These are phyloP conservation scores for Pseudomyrmex flavicornis DNA, from an alignment of 1,140 invertebrate species.

Conservation along the genomic window DNA sequence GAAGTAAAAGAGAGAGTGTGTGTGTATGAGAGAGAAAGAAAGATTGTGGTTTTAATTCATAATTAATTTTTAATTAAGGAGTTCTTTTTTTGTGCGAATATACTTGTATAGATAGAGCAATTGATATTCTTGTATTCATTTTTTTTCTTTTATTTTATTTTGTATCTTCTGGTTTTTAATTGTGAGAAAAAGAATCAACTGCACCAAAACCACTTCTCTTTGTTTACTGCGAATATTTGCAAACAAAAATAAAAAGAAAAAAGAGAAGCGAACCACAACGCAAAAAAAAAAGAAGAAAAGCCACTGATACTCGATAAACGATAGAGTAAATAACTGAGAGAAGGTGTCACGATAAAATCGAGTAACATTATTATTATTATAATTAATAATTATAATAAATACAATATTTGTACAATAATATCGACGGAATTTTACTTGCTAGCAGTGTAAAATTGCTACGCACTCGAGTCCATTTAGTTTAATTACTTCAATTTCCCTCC, in stretches of 20 bases:
- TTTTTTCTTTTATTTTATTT: slow-evolving; percentile 5
- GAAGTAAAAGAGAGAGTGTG: too few species aligned
- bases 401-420: slow-evolving; percentile 85
- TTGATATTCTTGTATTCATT: slow-evolving; percentile 47
- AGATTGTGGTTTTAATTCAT: slow-evolving; percentile 68
- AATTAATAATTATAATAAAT: slow-evolving; percentile 85
- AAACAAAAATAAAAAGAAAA: slow-evolving; percentile 66
- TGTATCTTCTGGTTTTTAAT: slow-evolving; percentile 32
- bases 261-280: slow-evolving; percentile 71
- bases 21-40: slow-evolving; percentile 31
- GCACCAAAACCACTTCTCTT: slow-evolving; percentile 57
- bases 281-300: slow-evolving; percentile 66
- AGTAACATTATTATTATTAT: slow-evolving; percentile 84
- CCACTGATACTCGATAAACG: slow-evolving; percentile 17
- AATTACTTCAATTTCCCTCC: slow-evolving; percentile 61
- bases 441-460: slow-evolving; percentile 58
- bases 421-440: slow-evolving; percentile 80
- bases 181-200: slow-evolving; percentile 49
- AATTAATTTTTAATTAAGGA: slow-evolving; percentile 69
- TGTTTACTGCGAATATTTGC: slow-evolving; percentile 67
- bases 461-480: slow-evolving; percentile 48
- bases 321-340: slow-evolving; percentile 71
- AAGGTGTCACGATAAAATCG: slow-evolving; percentile 77
- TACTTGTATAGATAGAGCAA: slow-evolving; percentile 61
- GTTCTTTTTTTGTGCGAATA: slow-evolving; percentile 67